phyloP scores from a whole-genome alignment of 2,113 vertebrate genomes.

The Channa argus region DNA sequence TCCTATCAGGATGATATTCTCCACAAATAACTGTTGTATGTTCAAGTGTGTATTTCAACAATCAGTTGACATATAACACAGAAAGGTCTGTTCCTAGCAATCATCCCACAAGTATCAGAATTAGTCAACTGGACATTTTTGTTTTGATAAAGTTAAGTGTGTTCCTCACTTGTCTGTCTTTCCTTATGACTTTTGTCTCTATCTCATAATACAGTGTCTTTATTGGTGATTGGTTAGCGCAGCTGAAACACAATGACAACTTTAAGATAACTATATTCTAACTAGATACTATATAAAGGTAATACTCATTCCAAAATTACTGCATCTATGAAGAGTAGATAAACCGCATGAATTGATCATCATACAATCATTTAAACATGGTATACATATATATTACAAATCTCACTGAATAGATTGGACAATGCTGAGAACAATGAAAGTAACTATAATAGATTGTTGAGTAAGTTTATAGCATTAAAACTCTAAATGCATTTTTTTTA shows the following conservation, averaged over 20 bases:
- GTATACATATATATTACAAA: too few relatives aligned
- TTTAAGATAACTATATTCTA: neutral
- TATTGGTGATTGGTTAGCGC: neutral
- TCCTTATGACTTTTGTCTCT: neutral
- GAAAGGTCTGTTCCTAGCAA: neutral
- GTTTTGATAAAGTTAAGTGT: neutral
- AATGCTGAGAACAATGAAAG: too few relatives aligned
- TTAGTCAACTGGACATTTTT: neutral
- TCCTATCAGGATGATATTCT: conserved; percentile 27
- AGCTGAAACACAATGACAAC: neutral
- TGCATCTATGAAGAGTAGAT: neutral
- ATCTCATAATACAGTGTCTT: neutral
- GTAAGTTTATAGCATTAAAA: too few relatives aligned
- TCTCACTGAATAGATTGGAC: too few relatives aligned
- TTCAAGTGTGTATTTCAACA: neutral
- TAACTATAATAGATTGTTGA: too few relatives aligned
- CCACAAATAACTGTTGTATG: conserved; percentile 11
- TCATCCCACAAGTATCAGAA: neutral
- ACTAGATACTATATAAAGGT: neutral
- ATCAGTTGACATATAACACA: neutral
- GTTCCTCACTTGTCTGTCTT: neutral
- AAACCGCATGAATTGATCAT: too few relatives aligned
- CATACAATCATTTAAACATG: too few relatives aligned
- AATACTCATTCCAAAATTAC: neutral
- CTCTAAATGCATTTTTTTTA: too few relatives aligned